These are phyloP conservation scores for Mamestra configurata DNA, from an alignment of 1,140 invertebrate genomes.

Conservation along the genomic window DNA sequence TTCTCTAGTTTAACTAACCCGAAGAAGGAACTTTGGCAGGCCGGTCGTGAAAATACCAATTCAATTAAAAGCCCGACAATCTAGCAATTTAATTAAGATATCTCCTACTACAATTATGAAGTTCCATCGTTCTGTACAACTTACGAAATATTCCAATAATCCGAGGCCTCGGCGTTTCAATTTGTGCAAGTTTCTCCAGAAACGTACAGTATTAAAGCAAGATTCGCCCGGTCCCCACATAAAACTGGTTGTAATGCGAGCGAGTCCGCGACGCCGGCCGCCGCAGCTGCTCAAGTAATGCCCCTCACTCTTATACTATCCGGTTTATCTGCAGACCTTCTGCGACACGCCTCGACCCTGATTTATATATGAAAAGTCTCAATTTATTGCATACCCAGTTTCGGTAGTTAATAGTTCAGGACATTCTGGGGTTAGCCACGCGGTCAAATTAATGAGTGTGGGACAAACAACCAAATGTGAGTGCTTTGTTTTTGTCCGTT, in stretches of 20 bases:
- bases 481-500: constrained; percentile 57
- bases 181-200: constrained; percentile 65
- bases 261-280: constrained; percentile 61
- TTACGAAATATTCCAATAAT: constrained; percentile 55
- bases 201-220: constrained; percentile 58
- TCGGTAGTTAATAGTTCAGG: constrained; percentile 72
- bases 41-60: background rate
- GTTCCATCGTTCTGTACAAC: constrained; percentile 3
- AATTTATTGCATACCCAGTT: constrained; percentile 70
- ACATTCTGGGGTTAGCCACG: constrained; percentile 68
- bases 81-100: background rate
- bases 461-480: constrained; percentile 58
- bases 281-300: constrained; percentile 67
- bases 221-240: constrained; percentile 59
- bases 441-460: constrained; percentile 68
- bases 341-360: constrained; percentile 69
- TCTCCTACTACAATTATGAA: constrained; percentile 25
- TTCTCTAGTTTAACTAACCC: too few species aligned
- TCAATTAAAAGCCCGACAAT: background rate
- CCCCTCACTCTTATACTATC: constrained; percentile 66
- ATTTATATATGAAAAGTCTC: constrained; percentile 77
- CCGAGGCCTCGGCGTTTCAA: constrained; percentile 59
- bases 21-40: too few species aligned
- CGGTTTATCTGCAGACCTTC: constrained; percentile 73
- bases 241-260: constrained; percentile 72